phyloP scores from a whole-genome alignment of 2,888 invertebrate species.

The Cantharis lateralis region DNA sequence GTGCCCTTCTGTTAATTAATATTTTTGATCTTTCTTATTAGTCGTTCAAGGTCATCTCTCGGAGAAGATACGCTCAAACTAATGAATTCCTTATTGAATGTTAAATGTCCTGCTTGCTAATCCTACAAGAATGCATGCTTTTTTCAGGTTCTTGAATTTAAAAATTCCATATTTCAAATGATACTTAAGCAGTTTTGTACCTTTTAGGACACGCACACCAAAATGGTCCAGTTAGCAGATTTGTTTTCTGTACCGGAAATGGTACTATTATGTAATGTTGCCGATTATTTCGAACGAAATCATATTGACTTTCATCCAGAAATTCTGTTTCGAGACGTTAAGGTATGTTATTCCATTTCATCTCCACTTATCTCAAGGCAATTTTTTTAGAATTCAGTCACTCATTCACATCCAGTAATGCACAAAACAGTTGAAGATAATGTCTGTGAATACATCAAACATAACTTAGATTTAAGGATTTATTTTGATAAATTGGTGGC shows the following conservation, averaged over 20 bases:
- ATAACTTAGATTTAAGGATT: slow-evolving; percentile 70
- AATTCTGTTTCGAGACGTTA: slow-evolving; percentile 73
- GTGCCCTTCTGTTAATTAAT: too few relatives aligned
- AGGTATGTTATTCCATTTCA: slow-evolving; percentile 17
- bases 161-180: not conserved
- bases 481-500: slow-evolving; percentile 77
- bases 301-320: slow-evolving; percentile 94
- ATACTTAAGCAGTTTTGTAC: not conserved
- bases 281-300: slow-evolving; percentile 88
- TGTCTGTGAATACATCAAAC: slow-evolving; percentile 78
- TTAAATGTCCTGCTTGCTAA: too few relatives aligned
- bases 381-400: slow-evolving; percentile 76
- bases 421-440: slow-evolving; percentile 85
- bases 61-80: too few relatives aligned
- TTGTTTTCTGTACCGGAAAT: slow-evolving; percentile 97
- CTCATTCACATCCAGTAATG: slow-evolving; percentile 86
- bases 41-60: too few relatives aligned
- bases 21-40: too few relatives aligned
- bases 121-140: not conserved
- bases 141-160: not conserved
- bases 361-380: not conserved
- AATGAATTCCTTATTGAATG: too few relatives aligned
- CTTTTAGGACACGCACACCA: slow-evolving; percentile 63
- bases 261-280: slow-evolving; percentile 89
- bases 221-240: slow-evolving; percentile 95